Evolutionary conservation across 1,140 invertebrate species (phyloP).

Genomic region (Drosophila sturtevanti): DNA sequence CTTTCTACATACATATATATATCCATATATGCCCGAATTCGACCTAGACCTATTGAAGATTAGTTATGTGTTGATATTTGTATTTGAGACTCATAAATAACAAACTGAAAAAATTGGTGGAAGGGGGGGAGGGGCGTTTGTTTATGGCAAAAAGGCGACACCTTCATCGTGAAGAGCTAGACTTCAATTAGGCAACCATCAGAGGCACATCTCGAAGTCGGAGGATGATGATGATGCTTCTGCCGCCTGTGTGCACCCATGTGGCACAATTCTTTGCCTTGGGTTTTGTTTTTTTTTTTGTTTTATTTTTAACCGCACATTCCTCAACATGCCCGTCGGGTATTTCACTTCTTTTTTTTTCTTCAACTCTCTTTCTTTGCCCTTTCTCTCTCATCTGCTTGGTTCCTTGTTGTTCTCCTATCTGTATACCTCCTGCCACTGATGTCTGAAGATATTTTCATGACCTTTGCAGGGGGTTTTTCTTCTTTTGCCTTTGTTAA

Average conservation of each 20-base stretch:
- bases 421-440: constrained; percentile 33
- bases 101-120: constrained; percentile 38
- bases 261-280: constrained; percentile 55
- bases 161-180: constrained; percentile 20
- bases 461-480: constrained; percentile 77
- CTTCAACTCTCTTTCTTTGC: constrained; percentile 2
- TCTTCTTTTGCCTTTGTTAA: constrained; percentile 61
- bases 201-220: constrained; percentile 12
- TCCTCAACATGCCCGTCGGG: constrained; percentile 63
- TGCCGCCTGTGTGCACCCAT: constrained; percentile 47
- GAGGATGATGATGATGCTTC: constrained; percentile 25
- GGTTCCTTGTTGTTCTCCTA: constrained; percentile 2
- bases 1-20: no score
- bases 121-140: constrained; percentile 23
- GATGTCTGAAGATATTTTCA: constrained; percentile 63
- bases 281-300: constrained; percentile 26
- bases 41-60: constrained; percentile 16
- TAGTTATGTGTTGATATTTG: constrained; percentile 74
- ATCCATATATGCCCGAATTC: no score
- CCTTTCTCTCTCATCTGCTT: constrained; percentile 9
- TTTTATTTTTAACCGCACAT: constrained; percentile 80
- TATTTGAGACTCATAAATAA: constrained; percentile 76
- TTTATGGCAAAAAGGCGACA: constrained; percentile 24
- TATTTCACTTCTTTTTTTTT: constrained; percentile 37
- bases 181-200: constrained; percentile 49